Base-by-base conservation (phyloP, 1,140 invertebrate species). In the Euborellia annulipes region DNA sequence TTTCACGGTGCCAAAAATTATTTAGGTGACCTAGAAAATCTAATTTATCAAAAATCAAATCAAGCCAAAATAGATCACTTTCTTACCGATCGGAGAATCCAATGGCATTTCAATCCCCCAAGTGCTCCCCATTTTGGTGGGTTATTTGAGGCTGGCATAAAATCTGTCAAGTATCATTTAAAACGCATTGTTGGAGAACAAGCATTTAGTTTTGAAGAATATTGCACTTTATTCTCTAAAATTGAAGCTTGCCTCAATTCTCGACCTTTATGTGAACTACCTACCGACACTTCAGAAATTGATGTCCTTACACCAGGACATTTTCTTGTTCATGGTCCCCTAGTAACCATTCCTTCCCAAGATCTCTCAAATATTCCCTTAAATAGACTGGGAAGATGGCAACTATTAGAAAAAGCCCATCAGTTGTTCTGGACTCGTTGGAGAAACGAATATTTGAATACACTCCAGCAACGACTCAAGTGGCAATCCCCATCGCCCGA, bases 81-180 rank as follows among this genome's bases (percentile, higher is more conserved):
- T n/a, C n/a, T n/a, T n/a, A n/a, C n/a, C n/a, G n/a, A n/a, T n/a
- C n/a, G n/a, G n/a, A n/a, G n/a, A n/a, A 14, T 22, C 4, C 3
- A 50, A 11, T 61, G 56, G 54, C 21, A 55, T 13, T 59, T 61
- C 41, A 58, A 41, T 14, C 56, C 54, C n/a, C 57, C 60, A 8
- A 3, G 14, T 32, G 46, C 50, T 3, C 52, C 56, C 0, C 51
- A 60, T 40, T 51, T 56, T 20, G 56, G 58, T 16, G 55, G 58
- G 17, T 36, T 52, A 17, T 63, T 55, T 55, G 54, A 55, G 51
- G 48, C 56, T n/a, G 52, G 43, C 0, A 57, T 65, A 0, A 54
- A 58, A 27, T 50, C 54, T 1, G 45, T 54, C 0, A 58, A 60
- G 45, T 38, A 51, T 14, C 50, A 56, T 32, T 21, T 61, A 7